phyloP scores from a whole-genome alignment of 2,888 invertebrate species.

The Nomada fabriciana region DNA sequence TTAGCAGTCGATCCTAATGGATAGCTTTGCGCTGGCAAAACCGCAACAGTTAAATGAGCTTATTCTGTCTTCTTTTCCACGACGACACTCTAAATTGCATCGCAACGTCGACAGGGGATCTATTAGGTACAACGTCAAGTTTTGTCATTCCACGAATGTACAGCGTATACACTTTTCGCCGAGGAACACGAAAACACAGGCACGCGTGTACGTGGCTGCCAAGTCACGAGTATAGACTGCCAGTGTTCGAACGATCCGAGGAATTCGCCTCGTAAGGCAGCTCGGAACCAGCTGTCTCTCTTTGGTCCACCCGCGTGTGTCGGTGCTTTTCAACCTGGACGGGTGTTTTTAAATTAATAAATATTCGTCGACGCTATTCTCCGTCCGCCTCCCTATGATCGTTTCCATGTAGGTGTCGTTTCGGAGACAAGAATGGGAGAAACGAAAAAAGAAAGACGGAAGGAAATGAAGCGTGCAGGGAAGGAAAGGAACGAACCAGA shows the following conservation, averaged over 20 bases:
- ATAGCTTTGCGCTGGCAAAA: too few relatives aligned
- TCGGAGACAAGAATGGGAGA: constrained; percentile 11
- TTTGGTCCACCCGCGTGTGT: constrained; percentile 53
- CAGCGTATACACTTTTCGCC: too few relatives aligned
- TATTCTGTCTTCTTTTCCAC: too few relatives aligned
- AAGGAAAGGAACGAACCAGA: constrained; percentile 48
- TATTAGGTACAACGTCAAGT: too few relatives aligned
- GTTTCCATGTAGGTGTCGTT: constrained; percentile 44
- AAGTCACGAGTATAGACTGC: constrained; percentile 68
- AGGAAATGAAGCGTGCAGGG: neutral
- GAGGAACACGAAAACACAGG: constrained; percentile 15
- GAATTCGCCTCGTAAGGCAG: constrained; percentile 79
- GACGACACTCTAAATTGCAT: too few relatives aligned
- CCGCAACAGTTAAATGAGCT: too few relatives aligned
- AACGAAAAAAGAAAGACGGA: neutral
- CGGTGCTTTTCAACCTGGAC: constrained; percentile 59
- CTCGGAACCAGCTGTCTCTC: constrained; percentile 64
- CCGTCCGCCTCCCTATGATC: constrained; percentile 27
- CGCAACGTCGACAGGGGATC: too few relatives aligned
- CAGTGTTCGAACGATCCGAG: constrained; percentile 73
- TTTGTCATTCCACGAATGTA: too few relatives aligned
- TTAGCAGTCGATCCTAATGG: too few relatives aligned
- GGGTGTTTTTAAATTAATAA: constrained; percentile 71
- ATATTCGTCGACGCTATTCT: constrained; percentile 59
- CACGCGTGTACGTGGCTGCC: constrained; percentile 61